Evolutionary conservation across 1,140 invertebrate genomes (phyloP).

Genomic region (Bicyclus anynana): DNA sequence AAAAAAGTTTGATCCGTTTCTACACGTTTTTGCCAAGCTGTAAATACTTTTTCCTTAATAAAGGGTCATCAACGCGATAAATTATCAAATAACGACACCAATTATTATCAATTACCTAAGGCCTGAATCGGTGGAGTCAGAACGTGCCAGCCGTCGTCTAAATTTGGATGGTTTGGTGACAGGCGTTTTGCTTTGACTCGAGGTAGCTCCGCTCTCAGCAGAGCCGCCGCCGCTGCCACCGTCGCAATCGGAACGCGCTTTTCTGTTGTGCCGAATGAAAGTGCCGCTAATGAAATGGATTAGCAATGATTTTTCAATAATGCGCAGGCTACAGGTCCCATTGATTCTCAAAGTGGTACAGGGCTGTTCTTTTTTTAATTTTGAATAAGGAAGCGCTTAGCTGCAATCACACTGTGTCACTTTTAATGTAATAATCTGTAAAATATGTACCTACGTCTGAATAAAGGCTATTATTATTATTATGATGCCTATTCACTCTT

Average conservation of each 20-base stretch:
- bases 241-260: slow-evolving; percentile 59
- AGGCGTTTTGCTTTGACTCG: slow-evolving; percentile 62
- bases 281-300: background rate
- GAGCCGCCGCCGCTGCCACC: slow-evolving; percentile 61
- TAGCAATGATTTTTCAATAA: too few relatives aligned
- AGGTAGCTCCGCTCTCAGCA: slow-evolving; percentile 62
- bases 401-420: too few relatives aligned
- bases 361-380: too few relatives aligned
- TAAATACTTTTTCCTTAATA: background rate
- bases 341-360: too few relatives aligned
- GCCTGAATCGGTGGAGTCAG: slow-evolving; percentile 47
- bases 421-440: too few relatives aligned
- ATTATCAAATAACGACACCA: background rate
- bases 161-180: slow-evolving; percentile 51
- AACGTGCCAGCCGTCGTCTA: slow-evolving; percentile 51
- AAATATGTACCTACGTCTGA: too few relatives aligned
- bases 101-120: slow-evolving; percentile 40
- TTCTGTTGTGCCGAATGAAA: slow-evolving; percentile 29
- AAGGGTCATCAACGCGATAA: background rate
- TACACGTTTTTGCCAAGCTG: too few relatives aligned
- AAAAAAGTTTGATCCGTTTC: too few relatives aligned
- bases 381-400: too few relatives aligned
- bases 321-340: too few relatives aligned
- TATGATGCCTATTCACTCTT: too few relatives aligned
- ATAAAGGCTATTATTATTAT: too few relatives aligned